phyloP scores from a whole-genome alignment of 2,113 vertebrate genomes.

The Scophthalmus maximus region DNA sequence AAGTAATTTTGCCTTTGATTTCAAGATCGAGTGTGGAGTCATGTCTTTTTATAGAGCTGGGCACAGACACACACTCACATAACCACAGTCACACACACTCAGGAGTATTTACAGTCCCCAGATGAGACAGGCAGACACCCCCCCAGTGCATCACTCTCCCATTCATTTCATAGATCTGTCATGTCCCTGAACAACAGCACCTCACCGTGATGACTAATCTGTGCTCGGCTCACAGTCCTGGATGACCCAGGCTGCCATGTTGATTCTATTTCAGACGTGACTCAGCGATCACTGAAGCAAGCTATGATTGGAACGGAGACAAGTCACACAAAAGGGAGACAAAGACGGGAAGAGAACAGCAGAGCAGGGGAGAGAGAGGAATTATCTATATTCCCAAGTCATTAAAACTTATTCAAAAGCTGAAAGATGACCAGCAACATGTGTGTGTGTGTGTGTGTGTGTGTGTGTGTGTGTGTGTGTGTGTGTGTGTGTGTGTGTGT shows the following conservation, averaged over 20 bases:
- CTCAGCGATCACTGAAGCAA: constrained; percentile 69
- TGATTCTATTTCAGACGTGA: constrained; percentile 76
- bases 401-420: constrained; percentile 69
- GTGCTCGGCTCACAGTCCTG: constrained; percentile 74
- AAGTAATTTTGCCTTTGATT: constrained; percentile 44
- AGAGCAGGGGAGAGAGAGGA: constrained; percentile 4
- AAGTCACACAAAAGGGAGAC: constrained; percentile 62
- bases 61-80: constrained; percentile 12
- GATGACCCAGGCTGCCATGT: constrained; percentile 78
- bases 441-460: constrained; percentile 13
- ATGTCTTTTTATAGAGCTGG: constrained; percentile 67
- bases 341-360: constrained; percentile 45
- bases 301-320: constrained; percentile 77
- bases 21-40: constrained; percentile 52
- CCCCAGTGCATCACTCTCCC: constrained; percentile 65
- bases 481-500: background rate
- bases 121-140: constrained; percentile 73
- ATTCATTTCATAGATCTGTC: constrained; percentile 70
- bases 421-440: constrained; percentile 31
- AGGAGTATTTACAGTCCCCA: constrained; percentile 61
- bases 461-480: constrained; percentile 2
- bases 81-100: constrained; percentile 46
- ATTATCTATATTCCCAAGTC: constrained; percentile 57
- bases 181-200: constrained; percentile 71
- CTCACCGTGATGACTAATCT: constrained; percentile 79